Evolutionary conservation across 2,113 vertebrate species (phyloP).

Genomic region (Fukomys damarensis): DNA sequence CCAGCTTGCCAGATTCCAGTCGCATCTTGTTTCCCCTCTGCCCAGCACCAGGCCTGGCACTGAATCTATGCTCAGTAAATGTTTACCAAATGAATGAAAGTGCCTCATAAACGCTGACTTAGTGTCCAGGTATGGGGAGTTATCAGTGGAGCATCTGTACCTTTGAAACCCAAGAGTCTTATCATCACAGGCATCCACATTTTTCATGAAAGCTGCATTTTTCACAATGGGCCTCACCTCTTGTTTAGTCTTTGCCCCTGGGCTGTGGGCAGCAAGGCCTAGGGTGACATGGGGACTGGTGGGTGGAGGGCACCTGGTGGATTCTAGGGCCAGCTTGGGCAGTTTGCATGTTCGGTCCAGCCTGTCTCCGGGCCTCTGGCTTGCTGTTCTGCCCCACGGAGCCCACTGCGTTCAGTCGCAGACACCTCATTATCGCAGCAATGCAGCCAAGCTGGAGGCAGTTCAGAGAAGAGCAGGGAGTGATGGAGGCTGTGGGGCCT

Average conservation of each 20-base stretch:
- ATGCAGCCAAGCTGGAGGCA: constrained; percentile 74
- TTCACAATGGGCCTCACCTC: not conserved
- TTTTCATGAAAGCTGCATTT: not conserved
- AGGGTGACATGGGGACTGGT: not conserved
- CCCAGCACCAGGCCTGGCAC: not conserved
- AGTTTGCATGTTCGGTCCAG: not conserved
- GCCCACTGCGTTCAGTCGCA: constrained; percentile 68
- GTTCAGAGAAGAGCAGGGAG: constrained; percentile 67
- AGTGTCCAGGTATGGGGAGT: not conserved
- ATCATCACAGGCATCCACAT: not conserved
- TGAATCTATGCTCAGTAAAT: not conserved
- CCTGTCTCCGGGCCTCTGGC: constrained; percentile 47
- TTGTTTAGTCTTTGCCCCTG: not conserved
- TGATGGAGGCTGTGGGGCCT: not conserved
- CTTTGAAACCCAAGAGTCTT: constrained; percentile 46
- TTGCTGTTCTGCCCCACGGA: constrained; percentile 30
- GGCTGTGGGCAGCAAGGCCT: not conserved
- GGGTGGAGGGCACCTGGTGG: not conserved
- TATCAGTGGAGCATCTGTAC: not conserved
- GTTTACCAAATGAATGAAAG: constrained; percentile 60
- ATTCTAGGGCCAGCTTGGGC: not conserved
- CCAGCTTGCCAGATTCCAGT: not conserved
- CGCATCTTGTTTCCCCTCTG: not conserved
- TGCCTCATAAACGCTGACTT: not conserved
- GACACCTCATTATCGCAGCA: constrained; percentile 70